These are phyloP conservation scores for Tylochromis polylepis DNA, from an alignment of 2,113 vertebrate genomes.

Conservation along the genomic window DNA sequence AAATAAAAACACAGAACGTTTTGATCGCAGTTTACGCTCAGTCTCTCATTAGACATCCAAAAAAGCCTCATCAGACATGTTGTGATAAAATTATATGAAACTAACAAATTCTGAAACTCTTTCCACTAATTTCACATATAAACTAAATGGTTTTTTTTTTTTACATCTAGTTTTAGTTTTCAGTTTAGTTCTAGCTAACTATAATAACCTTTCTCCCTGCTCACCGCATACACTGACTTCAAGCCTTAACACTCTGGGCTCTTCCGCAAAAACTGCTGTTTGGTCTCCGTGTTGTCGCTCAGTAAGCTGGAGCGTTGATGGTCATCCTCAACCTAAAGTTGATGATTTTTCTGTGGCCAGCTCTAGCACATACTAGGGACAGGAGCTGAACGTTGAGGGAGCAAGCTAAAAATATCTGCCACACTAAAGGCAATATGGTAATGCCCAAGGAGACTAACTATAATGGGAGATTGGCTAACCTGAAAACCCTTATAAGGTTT, in stretches of 20 bases:
- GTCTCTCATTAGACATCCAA: not conserved
- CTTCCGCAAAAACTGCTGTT: not conserved
- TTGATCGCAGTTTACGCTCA: no score
- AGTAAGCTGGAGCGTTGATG: not conserved
- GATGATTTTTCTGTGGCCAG: rapidly evolving
- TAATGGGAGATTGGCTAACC: not conserved
- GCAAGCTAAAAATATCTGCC: not conserved
- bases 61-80: not conserved
- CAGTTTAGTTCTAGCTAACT: no score
- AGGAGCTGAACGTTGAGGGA: not conserved
- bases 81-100: not conserved
- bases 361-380: not conserved
- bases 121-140: not conserved
- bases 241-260: not conserved
- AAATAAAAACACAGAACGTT: not conserved
- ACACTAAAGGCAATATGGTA: not conserved
- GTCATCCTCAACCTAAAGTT: not conserved
- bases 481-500: not conserved
- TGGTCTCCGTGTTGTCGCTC: not conserved
- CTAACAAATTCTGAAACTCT: not conserved
- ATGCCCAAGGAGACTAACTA: not conserved
- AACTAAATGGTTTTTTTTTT: not conserved
- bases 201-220: no score
- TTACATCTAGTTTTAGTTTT: not conserved
- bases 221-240: no score